Evolutionary conservation across 2,797 vertebrate genomes (phyloP).

Genomic region (Melanotaenia parkinsoni): DNA sequence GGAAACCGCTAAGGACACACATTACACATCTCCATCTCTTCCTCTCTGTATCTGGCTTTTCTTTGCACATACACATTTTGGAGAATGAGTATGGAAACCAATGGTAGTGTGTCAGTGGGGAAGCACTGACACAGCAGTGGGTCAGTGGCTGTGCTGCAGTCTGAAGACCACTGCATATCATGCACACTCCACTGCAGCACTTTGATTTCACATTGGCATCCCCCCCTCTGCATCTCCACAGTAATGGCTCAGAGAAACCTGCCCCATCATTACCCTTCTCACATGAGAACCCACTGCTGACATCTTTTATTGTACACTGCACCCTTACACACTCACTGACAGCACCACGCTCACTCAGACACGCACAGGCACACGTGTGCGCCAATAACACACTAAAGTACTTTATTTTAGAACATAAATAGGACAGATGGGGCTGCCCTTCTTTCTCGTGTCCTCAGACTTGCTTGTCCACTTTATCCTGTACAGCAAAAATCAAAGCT

Average conservation of each 20-base stretch:
- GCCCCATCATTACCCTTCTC: conserved; percentile 78
- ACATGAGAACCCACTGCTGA: conserved; percentile 75
- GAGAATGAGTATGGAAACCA: conserved; percentile 43
- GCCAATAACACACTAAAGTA: conserved; percentile 52
- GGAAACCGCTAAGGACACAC: conserved; percentile 36
- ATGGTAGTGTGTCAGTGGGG: conserved; percentile 75
- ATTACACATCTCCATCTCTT: background rate
- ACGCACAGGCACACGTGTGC: conserved; percentile 35
- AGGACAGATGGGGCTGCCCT: conserved; percentile 80
- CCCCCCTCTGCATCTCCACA: conserved; percentile 65
- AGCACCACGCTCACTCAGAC: conserved; percentile 25
- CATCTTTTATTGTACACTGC: conserved; percentile 49
- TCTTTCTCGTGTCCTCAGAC: conserved; percentile 77
- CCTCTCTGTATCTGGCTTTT: background rate
- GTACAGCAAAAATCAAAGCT: conserved; percentile 67
- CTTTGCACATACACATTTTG: conserved; percentile 23
- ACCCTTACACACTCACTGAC: conserved; percentile 17
- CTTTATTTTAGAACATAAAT: conserved; percentile 64
- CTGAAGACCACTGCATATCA: conserved; percentile 69
- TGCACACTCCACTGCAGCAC: conserved; percentile 76
- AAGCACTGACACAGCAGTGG: conserved; percentile 71
- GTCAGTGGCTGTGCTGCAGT: conserved; percentile 79
- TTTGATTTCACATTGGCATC: conserved; percentile 74
- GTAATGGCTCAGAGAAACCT: conserved; percentile 58
- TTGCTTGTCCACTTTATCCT: conserved; percentile 68